Evolutionary conservation across 2,888 invertebrate genomes (phyloP).

Genomic region (Blera fallax): DNA sequence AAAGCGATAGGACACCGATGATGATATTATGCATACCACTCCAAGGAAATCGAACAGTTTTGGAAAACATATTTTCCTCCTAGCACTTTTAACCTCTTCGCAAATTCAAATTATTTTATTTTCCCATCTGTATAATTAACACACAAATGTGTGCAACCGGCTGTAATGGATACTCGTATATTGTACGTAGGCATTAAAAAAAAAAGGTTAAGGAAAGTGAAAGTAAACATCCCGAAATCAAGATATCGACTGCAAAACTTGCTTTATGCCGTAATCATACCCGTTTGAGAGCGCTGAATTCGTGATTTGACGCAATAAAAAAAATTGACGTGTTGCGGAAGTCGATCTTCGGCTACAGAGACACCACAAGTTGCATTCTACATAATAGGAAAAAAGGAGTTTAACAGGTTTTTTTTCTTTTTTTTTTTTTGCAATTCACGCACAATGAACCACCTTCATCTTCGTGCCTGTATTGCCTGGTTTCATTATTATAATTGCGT

Average conservation of each 20-base stretch:
- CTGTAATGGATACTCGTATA: not conserved
- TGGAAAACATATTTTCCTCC: not conserved
- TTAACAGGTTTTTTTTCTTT: conserved; percentile 34
- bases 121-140: not conserved
- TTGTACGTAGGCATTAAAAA: not conserved
- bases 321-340: conserved; percentile 12
- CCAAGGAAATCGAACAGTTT: not conserved
- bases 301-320: conserved; percentile 19
- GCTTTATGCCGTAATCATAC: conserved; percentile 21
- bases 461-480: not conserved
- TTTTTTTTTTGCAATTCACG: not conserved
- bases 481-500: conserved; percentile 17
- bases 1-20: too few species aligned
- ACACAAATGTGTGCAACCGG: not conserved
- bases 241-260: conserved; percentile 10
- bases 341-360: conserved; percentile 2
- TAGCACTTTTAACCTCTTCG: too few species aligned
- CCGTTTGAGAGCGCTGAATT: conserved; percentile 12
- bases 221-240: conserved; percentile 20
- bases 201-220: conserved; percentile 12
- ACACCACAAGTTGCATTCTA: not conserved
- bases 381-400: not conserved
- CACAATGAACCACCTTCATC: not conserved
- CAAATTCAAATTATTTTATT: too few species aligned
- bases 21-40: too few species aligned